These are phyloP conservation scores for Tympanuchus pallidicinctus DNA, from an alignment of 2,113 vertebrate genomes.

Conservation along the genomic window DNA sequence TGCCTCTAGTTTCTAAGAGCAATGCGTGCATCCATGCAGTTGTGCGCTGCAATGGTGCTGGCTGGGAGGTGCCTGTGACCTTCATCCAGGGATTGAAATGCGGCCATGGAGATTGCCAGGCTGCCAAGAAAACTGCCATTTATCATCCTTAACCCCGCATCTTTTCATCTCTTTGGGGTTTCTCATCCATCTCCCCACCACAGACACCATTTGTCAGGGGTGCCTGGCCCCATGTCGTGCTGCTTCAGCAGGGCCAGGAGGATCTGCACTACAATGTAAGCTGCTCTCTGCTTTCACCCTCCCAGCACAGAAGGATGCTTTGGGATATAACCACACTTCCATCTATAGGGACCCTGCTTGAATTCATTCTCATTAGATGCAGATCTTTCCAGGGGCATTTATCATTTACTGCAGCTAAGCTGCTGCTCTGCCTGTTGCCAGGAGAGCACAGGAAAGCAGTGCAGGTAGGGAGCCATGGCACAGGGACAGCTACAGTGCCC, in stretches of 20 bases:
- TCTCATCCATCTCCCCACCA: neutral
- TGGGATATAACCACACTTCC: neutral
- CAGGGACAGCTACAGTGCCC: fast-evolving
- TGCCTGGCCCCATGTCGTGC: neutral
- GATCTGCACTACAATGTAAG: too few relatives aligned
- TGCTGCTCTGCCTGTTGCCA: neutral
- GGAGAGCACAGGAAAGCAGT: neutral
- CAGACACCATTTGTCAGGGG: neutral
- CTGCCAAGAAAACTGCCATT: slow-evolving; percentile 3
- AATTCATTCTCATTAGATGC: neutral
- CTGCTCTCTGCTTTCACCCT: neutral
- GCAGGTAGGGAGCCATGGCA: neutral
- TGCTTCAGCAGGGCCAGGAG: fast-evolving
- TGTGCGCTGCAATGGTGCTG: neutral
- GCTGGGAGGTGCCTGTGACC: neutral
- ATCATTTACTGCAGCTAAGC: neutral
- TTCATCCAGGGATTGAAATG: slow-evolving; percentile 6
- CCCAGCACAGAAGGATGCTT: neutral
- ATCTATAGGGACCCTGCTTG: neutral
- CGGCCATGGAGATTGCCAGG: neutral
- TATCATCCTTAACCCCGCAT: slow-evolving; percentile 36
- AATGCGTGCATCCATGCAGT: neutral
- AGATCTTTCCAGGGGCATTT: neutral
- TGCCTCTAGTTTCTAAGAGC: neutral
- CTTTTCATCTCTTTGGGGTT: neutral